Percentiles rank a stretch among this genome's conserved stretches.
phyloP scores from a whole-genome alignment of 2,113 vertebrate species.

The Rissa tridactyla region DNA sequence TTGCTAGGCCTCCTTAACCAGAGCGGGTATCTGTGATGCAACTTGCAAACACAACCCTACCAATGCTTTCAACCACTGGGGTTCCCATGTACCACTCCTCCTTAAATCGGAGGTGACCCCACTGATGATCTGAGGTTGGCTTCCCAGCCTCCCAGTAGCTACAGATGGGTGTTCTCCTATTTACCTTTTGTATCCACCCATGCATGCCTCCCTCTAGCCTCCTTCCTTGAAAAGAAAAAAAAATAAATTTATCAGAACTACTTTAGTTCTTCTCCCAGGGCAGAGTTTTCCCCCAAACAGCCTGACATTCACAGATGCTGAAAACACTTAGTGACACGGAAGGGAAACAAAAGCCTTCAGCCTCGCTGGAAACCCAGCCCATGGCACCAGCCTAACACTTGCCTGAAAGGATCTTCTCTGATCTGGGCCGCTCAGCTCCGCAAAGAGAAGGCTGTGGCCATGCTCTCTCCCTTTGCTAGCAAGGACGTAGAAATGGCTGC shows the following conservation, averaged over 20 bases:
- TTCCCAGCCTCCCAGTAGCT: background rate
- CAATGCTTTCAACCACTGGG: background rate
- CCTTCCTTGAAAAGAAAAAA: background rate
- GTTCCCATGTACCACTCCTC: background rate
- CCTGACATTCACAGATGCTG: background rate
- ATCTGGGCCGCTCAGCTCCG: background rate
- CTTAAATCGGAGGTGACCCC: background rate
- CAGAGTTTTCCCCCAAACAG: background rate
- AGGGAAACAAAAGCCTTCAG: background rate
- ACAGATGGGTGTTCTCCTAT: background rate
- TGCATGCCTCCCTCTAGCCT: background rate
- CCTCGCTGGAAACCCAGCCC: background rate
- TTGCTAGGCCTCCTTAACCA: background rate
- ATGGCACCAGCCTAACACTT: background rate
- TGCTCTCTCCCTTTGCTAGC: background rate
- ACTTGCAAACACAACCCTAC: background rate
- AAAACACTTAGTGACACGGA: background rate
- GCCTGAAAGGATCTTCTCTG: background rate
- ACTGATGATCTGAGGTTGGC: background rate
- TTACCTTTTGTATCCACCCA: background rate
- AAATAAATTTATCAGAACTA: background rate
- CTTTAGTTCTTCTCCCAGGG: background rate
- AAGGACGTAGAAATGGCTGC: accelerated
- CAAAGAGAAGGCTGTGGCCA: background rate
- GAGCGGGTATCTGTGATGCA: background rate